phyloP scores from a whole-genome alignment of 64 coral and sea anemone genomes.

The Porites lutea region DNA sequence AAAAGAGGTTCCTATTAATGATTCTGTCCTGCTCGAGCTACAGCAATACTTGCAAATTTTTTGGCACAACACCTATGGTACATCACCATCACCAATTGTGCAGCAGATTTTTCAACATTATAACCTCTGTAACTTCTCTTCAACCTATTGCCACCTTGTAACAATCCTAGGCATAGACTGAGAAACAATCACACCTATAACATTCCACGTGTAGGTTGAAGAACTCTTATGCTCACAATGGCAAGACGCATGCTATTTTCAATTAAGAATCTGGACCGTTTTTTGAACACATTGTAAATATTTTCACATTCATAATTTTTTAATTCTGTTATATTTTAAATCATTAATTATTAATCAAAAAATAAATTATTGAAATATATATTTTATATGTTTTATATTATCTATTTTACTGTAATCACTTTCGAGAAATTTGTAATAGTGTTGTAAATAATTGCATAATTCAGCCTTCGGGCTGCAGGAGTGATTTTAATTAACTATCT shows the following conservation, averaged over 20 bases:
- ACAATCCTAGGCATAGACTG: constrained; percentile 21
- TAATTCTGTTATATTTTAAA: too few relatives aligned
- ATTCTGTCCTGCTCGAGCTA: constrained; percentile 41
- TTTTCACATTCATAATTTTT: too few relatives aligned
- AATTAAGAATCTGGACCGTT: not conserved
- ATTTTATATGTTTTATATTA: not conserved
- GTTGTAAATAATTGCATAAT: constrained; percentile 23
- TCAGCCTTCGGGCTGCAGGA: constrained; percentile 28
- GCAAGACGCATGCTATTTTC: not conserved
- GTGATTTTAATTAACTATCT: constrained; percentile 52
- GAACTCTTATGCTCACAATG: constrained; percentile 28
- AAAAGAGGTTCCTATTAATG: constrained; percentile 41
- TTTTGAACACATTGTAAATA: too few relatives aligned
- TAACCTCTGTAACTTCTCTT: not conserved
- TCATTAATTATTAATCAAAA: too few relatives aligned
- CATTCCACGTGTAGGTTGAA: constrained; percentile 10
- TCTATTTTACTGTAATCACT: not conserved
- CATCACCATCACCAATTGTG: not conserved
- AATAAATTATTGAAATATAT: not conserved
- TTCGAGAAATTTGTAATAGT: not conserved
- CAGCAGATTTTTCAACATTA: constrained; percentile 1
- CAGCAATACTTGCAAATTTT: not conserved
- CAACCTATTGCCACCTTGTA: constrained; percentile 14
- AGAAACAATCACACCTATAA: constrained; percentile 14
- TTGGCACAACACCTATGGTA: constrained; percentile 5